These are phyloP conservation scores for Sula dactylatra DNA, from an alignment of 2,113 vertebrate genomes.

Conservation along the genomic window DNA sequence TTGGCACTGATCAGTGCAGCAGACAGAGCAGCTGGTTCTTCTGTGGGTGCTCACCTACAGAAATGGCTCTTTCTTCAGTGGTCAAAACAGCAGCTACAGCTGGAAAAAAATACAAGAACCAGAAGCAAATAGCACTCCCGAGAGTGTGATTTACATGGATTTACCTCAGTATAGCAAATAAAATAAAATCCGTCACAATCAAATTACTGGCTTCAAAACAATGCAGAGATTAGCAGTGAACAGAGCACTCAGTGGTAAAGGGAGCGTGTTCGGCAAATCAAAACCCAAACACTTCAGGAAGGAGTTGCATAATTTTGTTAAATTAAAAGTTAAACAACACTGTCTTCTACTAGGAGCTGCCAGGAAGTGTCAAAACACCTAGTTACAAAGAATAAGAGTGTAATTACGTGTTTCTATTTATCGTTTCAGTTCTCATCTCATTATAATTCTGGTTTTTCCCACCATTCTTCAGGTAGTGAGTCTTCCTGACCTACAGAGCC, in stretches of 20 bases:
- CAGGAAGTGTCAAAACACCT: slow-evolving; percentile 74
- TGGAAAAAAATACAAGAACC: background rate
- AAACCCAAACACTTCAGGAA: slow-evolving; percentile 53
- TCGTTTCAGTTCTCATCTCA: slow-evolving; percentile 60
- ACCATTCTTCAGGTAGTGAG: slow-evolving; percentile 34
- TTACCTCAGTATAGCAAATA: slow-evolving; percentile 14
- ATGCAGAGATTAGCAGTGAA: background rate
- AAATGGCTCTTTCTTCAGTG: background rate
- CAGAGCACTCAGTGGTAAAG: background rate
- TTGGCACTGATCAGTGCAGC: background rate
- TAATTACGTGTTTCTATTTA: slow-evolving; percentile 75
- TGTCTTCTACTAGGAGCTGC: slow-evolving; percentile 66
- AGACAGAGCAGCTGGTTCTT: background rate
- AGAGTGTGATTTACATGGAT: slow-evolving; percentile 17
- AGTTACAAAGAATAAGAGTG: slow-evolving; percentile 66
- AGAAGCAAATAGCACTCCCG: background rate
- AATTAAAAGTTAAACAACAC: slow-evolving; percentile 73
- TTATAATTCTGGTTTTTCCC: slow-evolving; percentile 20
- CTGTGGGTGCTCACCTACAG: background rate
- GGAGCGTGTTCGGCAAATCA: slow-evolving; percentile 25
- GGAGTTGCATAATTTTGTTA: slow-evolving; percentile 63
- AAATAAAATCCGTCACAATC: slow-evolving; percentile 22
- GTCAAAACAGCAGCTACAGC: slow-evolving; percentile 4
- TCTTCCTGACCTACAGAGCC: background rate
- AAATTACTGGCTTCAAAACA: slow-evolving; percentile 36